phyloP scores from a whole-genome alignment of 2,797 vertebrate species.

The Parambassis ranga region DNA sequence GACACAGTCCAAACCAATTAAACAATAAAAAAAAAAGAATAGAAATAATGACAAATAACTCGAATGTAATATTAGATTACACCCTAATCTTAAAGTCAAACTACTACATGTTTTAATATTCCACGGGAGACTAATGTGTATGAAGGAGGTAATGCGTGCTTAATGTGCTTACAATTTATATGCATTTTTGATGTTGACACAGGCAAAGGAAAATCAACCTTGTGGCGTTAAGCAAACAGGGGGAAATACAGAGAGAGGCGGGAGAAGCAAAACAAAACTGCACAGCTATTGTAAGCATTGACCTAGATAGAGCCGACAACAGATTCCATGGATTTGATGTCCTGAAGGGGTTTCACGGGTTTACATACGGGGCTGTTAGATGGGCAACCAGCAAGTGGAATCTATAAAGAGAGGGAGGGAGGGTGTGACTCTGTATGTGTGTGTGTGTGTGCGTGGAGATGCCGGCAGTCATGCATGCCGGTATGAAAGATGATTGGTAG shows the following conservation, averaged over 20 bases:
- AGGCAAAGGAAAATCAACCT: constrained; percentile 65
- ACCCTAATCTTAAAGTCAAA: constrained; percentile 42
- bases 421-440: constrained; percentile 37
- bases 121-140: constrained; percentile 50
- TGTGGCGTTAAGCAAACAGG: constrained; percentile 64
- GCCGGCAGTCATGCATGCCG: constrained; percentile 52
- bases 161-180: constrained; percentile 53
- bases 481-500: constrained; percentile 52
- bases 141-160: constrained; percentile 49
- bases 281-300: constrained; percentile 81
- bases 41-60: constrained; percentile 11
- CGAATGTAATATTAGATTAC: constrained; percentile 31
- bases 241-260: constrained; percentile 34
- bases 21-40: constrained; percentile 13
- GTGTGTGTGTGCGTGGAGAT: constrained; percentile 18
- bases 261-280: constrained; percentile 53
- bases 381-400: constrained; percentile 73
- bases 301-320: constrained; percentile 84
- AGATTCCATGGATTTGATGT: constrained; percentile 78
- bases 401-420: constrained; percentile 59
- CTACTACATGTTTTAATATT: constrained; percentile 50
- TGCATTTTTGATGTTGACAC: constrained; percentile 67
- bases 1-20: constrained; percentile 37
- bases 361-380: constrained; percentile 78
- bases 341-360: constrained; percentile 81